Evolutionary conservation across 2,113 vertebrate species (phyloP).

Genomic region (Micromys minutus): DNA sequence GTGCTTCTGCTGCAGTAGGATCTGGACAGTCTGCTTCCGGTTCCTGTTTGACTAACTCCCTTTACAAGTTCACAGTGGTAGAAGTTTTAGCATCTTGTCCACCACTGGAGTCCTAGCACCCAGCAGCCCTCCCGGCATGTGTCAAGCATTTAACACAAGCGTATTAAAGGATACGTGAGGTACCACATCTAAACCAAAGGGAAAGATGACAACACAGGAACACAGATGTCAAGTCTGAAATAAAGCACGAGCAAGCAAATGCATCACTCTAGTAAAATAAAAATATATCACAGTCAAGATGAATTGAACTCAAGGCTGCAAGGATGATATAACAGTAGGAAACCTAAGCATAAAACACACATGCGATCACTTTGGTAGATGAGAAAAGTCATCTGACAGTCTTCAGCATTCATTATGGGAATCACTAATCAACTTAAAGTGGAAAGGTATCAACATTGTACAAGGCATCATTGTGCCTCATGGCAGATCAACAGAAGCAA

Average conservation of each 20-base stretch:
- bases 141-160: background rate
- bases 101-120: background rate
- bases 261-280: background rate
- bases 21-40: background rate
- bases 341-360: background rate
- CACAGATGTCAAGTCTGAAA: too few relatives aligned
- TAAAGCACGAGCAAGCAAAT: background rate
- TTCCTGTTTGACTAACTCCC: background rate
- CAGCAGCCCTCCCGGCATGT: background rate
- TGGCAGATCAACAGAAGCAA: background rate
- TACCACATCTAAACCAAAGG: background rate
- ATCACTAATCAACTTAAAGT: background rate
- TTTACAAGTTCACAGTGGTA: background rate
- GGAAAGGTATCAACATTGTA: background rate
- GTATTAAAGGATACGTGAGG: background rate
- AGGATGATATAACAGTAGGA: background rate
- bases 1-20: background rate
- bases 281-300: background rate
- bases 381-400: background rate
- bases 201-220: background rate
- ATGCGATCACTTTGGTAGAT: background rate
- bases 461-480: background rate
- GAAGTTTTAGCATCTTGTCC: background rate
- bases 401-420: conserved; percentile 25
- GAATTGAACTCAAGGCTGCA: background rate